Evolutionary conservation across 2,888 invertebrate species (phyloP).

Genomic region (Agapostemon virescens): DNA sequence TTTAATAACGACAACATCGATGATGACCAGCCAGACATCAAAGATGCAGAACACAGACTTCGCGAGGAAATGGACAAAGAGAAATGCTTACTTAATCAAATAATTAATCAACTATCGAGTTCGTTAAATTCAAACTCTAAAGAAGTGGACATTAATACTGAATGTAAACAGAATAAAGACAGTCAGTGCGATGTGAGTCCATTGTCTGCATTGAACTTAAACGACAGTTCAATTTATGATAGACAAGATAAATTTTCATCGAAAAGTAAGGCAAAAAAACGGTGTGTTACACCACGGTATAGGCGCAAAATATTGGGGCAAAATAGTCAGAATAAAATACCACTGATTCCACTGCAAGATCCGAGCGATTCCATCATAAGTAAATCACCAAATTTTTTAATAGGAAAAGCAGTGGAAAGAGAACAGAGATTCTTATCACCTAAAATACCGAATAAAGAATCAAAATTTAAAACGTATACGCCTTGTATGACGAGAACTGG

Average conservation of each 20-base stretch:
- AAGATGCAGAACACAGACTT: slow-evolving; percentile 37
- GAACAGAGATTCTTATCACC: slow-evolving; percentile 35
- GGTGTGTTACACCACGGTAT: slow-evolving; percentile 39
- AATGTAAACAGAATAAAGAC: background rate
- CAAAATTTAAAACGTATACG: slow-evolving; percentile 33
- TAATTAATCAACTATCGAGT: slow-evolving; percentile 69
- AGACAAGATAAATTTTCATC: slow-evolving; percentile 16
- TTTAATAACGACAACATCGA: background rate
- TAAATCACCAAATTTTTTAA: slow-evolving; percentile 73
- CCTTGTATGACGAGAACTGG: slow-evolving; percentile 34
- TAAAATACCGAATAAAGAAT: slow-evolving; percentile 14
- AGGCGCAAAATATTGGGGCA: slow-evolving; percentile 17
- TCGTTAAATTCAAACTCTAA: slow-evolving; percentile 63
- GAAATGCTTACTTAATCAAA: slow-evolving; percentile 68
- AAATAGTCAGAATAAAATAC: slow-evolving; percentile 24
- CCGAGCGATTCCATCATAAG: slow-evolving; percentile 66
- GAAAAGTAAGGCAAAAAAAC: slow-evolving; percentile 24
- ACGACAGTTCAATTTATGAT: slow-evolving; percentile 3
- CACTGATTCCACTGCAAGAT: slow-evolving; percentile 22
- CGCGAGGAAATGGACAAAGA: slow-evolving; percentile 61
- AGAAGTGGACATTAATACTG: slow-evolving; percentile 17
- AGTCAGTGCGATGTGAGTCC: slow-evolving; percentile 18
- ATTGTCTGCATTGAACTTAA: slow-evolving; percentile 22
- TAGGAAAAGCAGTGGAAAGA: background rate
- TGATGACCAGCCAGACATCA: slow-evolving; percentile 27